These are phyloP conservation scores for Agonopterix alstromeriana DNA, from an alignment of 2,888 invertebrate genomes.

Conservation along the genomic window DNA sequence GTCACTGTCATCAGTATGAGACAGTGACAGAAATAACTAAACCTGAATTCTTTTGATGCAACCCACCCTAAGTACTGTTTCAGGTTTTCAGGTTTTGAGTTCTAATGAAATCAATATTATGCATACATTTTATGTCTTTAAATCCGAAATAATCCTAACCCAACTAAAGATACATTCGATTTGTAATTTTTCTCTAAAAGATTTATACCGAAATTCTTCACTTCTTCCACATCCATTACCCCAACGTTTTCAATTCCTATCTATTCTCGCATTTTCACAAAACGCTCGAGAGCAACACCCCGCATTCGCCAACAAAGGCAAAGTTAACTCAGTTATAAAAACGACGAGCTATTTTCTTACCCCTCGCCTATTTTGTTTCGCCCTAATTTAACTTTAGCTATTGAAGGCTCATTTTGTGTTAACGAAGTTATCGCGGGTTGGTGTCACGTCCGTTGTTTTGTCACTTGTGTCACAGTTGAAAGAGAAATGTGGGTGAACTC, in stretches of 20 bases:
- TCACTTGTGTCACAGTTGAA: constrained; percentile 7
- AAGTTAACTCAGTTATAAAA: constrained; percentile 22
- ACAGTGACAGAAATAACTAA: no score
- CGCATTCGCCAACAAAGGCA: constrained; percentile 15
- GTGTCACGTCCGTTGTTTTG: constrained; percentile 33
- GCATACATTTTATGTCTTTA: no score
- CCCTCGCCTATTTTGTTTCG: constrained; percentile 43
- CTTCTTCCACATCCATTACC: neutral
- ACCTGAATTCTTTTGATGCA: no score
- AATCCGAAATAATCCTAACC: no score
- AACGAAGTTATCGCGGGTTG: constrained; percentile 49
- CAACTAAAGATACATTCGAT: neutral
- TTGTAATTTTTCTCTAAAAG: neutral
- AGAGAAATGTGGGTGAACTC: no score
- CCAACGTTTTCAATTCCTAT: neutral
- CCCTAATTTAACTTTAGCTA: constrained; percentile 68
- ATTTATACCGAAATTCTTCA: neutral
- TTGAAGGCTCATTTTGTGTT: constrained; percentile 59
- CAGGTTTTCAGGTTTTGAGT: no score
- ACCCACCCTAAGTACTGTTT: no score
- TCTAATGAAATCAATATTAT: no score
- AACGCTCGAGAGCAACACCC: no score
- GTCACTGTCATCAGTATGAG: no score
- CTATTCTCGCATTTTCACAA: no score
- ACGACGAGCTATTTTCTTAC: constrained; percentile 38